A percentile compares a stretch with the other conserved stretches of the same genome.
Conservation (phyloP, 92 coral and sea anemone genomes). For the Palythoa caribaeorum region DNA sequence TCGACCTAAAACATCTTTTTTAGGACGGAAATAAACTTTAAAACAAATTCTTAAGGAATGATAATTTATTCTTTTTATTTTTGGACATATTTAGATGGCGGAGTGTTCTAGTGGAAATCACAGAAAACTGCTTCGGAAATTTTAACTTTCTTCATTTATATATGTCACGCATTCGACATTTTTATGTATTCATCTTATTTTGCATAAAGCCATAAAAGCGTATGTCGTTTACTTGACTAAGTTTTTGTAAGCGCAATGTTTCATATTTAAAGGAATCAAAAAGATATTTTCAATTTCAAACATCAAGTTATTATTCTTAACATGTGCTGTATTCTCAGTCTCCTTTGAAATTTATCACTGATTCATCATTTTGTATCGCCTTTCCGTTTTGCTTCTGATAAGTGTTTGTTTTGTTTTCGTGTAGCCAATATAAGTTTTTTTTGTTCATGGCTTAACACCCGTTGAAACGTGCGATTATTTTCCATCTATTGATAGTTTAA, state of each 20-base stretch:
- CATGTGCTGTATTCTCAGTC: not conserved
- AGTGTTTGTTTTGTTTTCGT: slow-evolving; percentile 7
- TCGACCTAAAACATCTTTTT: not conserved
- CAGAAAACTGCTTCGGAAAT: not conserved
- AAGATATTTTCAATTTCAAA: not conserved
- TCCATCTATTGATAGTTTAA: not conserved
- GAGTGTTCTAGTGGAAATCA: not conserved
- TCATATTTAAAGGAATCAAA: not conserved
- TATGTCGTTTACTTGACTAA: not conserved
- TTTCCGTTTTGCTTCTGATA: not conserved
- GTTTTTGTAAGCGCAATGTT: not conserved
- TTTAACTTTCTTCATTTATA: not conserved
- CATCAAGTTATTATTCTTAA: not conserved
- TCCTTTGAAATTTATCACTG: not conserved
- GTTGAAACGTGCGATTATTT: slow-evolving; percentile 24
- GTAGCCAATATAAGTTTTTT: not conserved
- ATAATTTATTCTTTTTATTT: not conserved
- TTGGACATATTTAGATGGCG: not conserved
- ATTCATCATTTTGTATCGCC: not conserved
- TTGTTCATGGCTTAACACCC: not conserved
- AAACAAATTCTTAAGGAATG: not conserved
- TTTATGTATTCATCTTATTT: not conserved
- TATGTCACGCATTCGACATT: slow-evolving; percentile 31
- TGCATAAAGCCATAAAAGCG: not conserved
- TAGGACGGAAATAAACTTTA: not conserved